Percentiles rank a stretch among this genome's conserved stretches.
These are phyloP conservation scores for Propithecus perrieri DNA, from an alignment of 2,797 vertebrate species.

Conservation along the genomic window DNA sequence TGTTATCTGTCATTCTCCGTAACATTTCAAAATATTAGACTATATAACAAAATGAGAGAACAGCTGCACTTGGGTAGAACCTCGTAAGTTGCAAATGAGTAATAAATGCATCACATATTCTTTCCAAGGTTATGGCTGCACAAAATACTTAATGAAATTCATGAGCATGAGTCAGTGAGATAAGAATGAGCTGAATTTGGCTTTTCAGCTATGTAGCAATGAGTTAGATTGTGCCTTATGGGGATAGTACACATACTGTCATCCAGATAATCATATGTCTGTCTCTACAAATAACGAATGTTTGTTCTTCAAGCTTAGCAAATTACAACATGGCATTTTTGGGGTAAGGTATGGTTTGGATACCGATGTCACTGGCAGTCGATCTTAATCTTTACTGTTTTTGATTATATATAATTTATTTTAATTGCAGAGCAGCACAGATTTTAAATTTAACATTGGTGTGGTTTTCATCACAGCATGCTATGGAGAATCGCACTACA, in stretches of 20 bases:
- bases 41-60: not conserved
- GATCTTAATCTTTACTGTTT: conserved; percentile 58
- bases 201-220: not conserved
- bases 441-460: conserved; percentile 56
- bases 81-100: not conserved
- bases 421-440: conserved; percentile 42
- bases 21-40: not conserved
- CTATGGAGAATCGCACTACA: conserved; percentile 9
- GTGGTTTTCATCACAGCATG: conserved; percentile 42
- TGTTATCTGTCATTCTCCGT: not conserved
- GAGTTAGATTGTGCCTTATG: not conserved
- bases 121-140: not conserved
- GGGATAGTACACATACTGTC: not conserved
- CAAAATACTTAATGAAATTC: not conserved
- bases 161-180: not conserved
- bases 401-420: conserved; percentile 72
- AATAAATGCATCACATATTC: not conserved
- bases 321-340: conserved; percentile 32
- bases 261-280: conserved; percentile 53
- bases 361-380: not conserved
- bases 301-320: conserved; percentile 57
- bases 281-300: conserved; percentile 26
- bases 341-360: conserved; percentile 9
- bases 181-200: not conserved
- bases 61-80: not conserved